These are phyloP conservation scores for Chrysodeixis includens DNA, from an alignment of 2,888 invertebrate genomes.

Conservation along the genomic window DNA sequence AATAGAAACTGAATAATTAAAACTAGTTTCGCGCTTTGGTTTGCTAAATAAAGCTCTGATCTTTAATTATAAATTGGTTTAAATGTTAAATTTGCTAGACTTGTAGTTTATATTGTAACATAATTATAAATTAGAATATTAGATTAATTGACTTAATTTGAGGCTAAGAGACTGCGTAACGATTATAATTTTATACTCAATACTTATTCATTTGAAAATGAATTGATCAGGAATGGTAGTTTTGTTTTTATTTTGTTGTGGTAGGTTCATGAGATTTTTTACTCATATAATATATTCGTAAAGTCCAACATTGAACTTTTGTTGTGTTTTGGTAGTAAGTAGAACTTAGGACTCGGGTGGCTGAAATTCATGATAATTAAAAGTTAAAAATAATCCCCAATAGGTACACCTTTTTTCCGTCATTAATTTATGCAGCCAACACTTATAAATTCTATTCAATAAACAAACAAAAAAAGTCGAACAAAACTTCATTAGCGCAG, in stretches of 20 bases:
- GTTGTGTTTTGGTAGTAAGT: too few relatives aligned
- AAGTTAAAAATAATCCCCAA: neutral
- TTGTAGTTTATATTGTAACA: neutral
- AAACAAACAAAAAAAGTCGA: neutral
- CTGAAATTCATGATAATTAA: neutral
- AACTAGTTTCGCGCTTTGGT: neutral
- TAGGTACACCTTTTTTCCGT: neutral
- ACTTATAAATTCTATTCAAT: neutral
- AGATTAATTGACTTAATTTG: neutral
- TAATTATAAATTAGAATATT: neutral
- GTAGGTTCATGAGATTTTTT: too few relatives aligned
- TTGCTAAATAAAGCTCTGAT: neutral
- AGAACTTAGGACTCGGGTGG: too few relatives aligned
- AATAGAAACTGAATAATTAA: neutral
- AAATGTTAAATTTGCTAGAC: neutral
- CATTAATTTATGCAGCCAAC: neutral
- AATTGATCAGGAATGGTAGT: too few relatives aligned
- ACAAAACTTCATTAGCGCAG: slow-evolving; percentile 3
- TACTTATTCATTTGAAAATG: too few relatives aligned
- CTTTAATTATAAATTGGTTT: neutral
- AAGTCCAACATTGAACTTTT: too few relatives aligned
- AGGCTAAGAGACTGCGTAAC: neutral
- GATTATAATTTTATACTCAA: neutral
- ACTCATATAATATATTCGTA: too few relatives aligned
- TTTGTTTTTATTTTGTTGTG: too few relatives aligned